phyloP scores from a whole-genome alignment of 2,888 invertebrate species.

The Mechanitis messenoides region DNA sequence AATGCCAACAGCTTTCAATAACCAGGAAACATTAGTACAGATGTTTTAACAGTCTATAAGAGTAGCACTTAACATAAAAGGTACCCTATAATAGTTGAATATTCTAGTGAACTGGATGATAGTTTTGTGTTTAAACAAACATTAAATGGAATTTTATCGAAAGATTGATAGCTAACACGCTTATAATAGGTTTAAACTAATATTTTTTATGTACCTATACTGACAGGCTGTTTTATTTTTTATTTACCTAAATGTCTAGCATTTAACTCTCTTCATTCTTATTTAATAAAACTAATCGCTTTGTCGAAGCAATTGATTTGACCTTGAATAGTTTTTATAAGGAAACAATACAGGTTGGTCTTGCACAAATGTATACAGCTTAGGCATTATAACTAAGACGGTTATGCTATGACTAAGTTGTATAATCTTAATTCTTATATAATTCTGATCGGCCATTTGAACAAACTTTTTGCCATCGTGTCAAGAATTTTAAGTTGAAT shows the following conservation, averaged over 20 bases:
- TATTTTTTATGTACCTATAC: neutral
- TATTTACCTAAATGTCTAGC: too few species aligned
- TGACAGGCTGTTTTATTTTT: too few species aligned
- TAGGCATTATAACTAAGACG: too few species aligned
- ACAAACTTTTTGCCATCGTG: constrained; percentile 17
- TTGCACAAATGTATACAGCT: constrained; percentile 1
- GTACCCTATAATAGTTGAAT: neutral
- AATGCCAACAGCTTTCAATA: constrained; percentile 25
- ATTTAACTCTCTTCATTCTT: too few species aligned
- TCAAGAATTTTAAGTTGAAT: constrained; percentile 23
- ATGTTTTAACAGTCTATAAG: constrained; percentile 26
- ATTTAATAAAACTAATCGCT: too few species aligned
- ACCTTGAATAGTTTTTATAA: constrained; percentile 19
- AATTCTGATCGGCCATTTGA: constrained; percentile 6
- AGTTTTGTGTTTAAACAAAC: neutral
- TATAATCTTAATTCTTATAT: neutral
- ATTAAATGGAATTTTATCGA: neutral
- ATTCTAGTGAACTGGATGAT: neutral
- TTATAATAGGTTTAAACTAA: neutral
- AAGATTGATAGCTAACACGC: neutral
- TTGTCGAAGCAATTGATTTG: neutral
- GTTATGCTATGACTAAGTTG: neutral
- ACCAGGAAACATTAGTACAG: constrained; percentile 28
- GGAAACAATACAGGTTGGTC: constrained; percentile 8
- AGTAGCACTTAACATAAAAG: neutral